phyloP scores from a whole-genome alignment of 2,888 invertebrate genomes.

The Cataglyphis albicans region DNA sequence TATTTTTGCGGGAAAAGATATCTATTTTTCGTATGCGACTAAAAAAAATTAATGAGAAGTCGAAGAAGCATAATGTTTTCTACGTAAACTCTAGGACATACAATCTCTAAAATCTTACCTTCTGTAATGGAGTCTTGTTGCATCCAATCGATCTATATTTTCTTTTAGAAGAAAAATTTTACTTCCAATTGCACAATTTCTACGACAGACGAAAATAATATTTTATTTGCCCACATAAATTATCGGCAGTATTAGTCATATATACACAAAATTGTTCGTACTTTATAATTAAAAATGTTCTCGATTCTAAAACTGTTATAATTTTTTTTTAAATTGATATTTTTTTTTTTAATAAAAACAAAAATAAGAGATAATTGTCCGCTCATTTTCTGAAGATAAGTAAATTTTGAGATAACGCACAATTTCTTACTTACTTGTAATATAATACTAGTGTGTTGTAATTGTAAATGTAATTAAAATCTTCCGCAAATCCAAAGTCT shows the following conservation, averaged over 20 bases:
- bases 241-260: neutral
- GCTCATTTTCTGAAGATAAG: neutral
- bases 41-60: neutral
- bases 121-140: neutral
- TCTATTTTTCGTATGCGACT: neutral
- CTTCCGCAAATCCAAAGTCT: neutral
- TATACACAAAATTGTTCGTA: neutral
- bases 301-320: neutral
- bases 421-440: neutral
- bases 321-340: neutral
- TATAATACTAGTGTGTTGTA: neutral
- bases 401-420: neutral
- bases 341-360: neutral
- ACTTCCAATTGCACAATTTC: conserved; percentile 88
- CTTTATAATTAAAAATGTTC: neutral
- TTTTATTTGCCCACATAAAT: neutral
- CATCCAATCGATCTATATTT: neutral
- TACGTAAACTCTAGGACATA: neutral
- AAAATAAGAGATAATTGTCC: neutral
- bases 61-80: neutral
- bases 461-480: neutral
- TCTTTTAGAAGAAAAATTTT: conserved; percentile 90
- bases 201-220: conserved; percentile 49
- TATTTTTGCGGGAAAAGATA: neutral
- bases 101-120: neutral